phyloP scores from a whole-genome alignment of 1,140 invertebrate genomes.

The Zaprionus kolodkinae region DNA sequence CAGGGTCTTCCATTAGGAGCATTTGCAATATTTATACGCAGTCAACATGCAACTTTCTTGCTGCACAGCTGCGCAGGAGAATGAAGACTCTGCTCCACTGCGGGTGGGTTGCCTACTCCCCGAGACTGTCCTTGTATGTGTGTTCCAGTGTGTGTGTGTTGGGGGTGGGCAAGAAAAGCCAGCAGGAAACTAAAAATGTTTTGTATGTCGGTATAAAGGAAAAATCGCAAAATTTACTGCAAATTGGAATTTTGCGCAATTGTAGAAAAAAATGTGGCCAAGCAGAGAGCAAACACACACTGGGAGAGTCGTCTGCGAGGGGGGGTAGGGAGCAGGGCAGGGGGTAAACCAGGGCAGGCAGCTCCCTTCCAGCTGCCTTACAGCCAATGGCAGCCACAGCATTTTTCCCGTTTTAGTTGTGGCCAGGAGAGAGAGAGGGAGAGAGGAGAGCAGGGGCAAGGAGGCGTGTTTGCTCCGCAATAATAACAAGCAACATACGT shows the following conservation, averaged over 20 bases:
- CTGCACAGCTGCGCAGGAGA: conserved; percentile 4
- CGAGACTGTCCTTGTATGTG: conserved; percentile 32
- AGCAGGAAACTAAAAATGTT: conserved; percentile 83
- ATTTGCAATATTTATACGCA: conserved; percentile 47
- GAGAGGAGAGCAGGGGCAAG: neutral
- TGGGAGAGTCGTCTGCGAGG: conserved; percentile 14
- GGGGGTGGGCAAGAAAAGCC: conserved; percentile 55
- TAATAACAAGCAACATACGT: conserved; percentile 73
- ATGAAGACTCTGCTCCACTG: conserved; percentile 26
- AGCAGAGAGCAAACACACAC: conserved; percentile 24
- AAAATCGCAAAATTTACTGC: conserved; percentile 84
- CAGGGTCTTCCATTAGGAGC: conserved; percentile 28
- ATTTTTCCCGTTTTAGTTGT: no score
- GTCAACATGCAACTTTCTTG: conserved; percentile 37
- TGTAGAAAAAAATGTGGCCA: conserved; percentile 73
- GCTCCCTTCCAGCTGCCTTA: no score
- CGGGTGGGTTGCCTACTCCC: conserved; percentile 37
- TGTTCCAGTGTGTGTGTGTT: conserved; percentile 4
- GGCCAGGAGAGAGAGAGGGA: no score
- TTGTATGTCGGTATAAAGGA: conserved; percentile 82
- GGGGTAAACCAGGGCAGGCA: conserved; percentile 53
- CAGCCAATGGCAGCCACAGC: no score
- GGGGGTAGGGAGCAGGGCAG: neutral
- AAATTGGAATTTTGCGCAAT: conserved; percentile 84
- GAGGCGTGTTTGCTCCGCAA: conserved; percentile 49